Base-by-base conservation (phyloP, 2,888 invertebrate species). In the Ectemnius cavifrons region DNA sequence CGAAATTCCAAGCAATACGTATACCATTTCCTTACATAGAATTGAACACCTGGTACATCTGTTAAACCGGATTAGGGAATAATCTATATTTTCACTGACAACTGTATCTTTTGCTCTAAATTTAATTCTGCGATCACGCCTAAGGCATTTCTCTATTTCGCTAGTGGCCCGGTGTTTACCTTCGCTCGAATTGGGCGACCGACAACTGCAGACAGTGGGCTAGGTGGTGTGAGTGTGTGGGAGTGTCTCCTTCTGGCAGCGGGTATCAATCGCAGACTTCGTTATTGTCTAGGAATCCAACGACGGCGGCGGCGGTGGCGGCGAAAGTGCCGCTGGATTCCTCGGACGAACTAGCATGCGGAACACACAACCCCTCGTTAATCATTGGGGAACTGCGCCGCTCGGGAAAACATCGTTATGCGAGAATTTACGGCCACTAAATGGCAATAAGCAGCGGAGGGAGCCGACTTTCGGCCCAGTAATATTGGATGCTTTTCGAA, bases 251-350 rank as follows among this genome's bases (percentile, higher is more conserved):
- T 37, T 37, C 37, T 37, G 37, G 37, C 37, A 37, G 37, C 37
- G 37, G 37, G 37, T 37, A 37, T 37, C 37, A 37, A 37, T 37
- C 37, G 37, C 8, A 37, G 37, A 23, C 52, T 6, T 52, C 52
- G 52, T 52, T 52, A 68, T 67, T 23, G 23, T 64, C 45, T 56
- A 63, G 71, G 71, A 77, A 76, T 77, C 77, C 68, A 72, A 66
- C 57, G 61, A 23, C 60, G 49, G 23, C 3, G 23, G 23, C 23
- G 23, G 23, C 3, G 23, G 23, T 2, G 77, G 69, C 57, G 58
- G 45, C 61, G 52, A 52, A 52, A 52, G 14, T 52, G n/a, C 52
- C 16, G n/a, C 16, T 52, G 52, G 16, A 16, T 52, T 52, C 14
- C 5, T 6, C 13, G 14, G n/a, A 4, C 52, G 52, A 13, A 14